phyloP scores from a whole-genome alignment of 1,140 invertebrate genomes.

The Holotrichia oblita region DNA sequence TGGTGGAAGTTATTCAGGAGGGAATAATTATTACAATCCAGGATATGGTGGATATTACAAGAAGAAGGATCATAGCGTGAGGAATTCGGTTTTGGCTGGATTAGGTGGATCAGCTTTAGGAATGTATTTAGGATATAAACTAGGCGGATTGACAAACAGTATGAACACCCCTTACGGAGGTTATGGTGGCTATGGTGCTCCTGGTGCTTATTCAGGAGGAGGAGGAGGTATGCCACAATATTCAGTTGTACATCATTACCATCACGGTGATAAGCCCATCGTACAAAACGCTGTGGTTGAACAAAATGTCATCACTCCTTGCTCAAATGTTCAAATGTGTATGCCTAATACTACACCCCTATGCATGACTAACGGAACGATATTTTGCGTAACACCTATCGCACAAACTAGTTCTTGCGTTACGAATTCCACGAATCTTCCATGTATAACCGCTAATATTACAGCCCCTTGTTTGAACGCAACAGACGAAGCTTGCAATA shows the following conservation, averaged over 20 bases:
- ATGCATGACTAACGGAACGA: conserved; percentile 36
- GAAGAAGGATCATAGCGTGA: conserved; percentile 5
- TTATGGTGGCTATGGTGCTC: neutral
- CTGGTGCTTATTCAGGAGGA: neutral
- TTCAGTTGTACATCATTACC: conserved; percentile 38
- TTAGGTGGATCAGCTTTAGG: conserved; percentile 37
- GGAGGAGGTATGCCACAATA: neutral
- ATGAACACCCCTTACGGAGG: neutral
- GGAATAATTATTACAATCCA: neutral
- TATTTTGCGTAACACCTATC: conserved; percentile 24
- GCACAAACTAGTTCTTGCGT: neutral
- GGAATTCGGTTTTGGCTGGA: conserved; percentile 33
- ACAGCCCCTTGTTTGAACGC: conserved; percentile 16
- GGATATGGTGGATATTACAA: conserved; percentile 6
- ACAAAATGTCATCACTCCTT: neutral
- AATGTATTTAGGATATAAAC: conserved; percentile 36
- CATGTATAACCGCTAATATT: conserved; percentile 27
- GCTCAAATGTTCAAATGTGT: neutral
- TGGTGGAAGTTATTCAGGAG: neutral
- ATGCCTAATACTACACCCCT: conserved; percentile 18
- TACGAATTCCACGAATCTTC: neutral
- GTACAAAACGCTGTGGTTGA: neutral
- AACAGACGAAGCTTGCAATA: conserved; percentile 5
- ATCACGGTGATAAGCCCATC: conserved; percentile 37
- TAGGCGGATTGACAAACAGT: neutral